Evolutionary conservation across 30 jellyfish, hydroid and myxozoan species (phyloP), one percentile per base, ranked within the genome.

Genomic region (Aurelia aurita): DNA sequence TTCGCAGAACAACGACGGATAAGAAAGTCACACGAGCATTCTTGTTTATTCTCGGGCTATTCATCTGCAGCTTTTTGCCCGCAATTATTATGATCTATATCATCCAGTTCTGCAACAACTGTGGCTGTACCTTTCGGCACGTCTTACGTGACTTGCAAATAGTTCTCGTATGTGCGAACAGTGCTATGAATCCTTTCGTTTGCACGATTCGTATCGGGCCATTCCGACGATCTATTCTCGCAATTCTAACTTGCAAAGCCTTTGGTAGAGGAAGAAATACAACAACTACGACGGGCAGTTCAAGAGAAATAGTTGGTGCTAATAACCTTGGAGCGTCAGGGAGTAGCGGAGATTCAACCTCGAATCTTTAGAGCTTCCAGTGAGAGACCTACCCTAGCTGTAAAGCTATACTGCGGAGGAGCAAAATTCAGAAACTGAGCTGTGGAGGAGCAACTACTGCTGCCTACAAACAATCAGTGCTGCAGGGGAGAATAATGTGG

Each of bases 111-210:
- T 90, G 97, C 79, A 44, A 59, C 46, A 32, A 15, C 45, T 90
- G 95, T 69, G 53, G 80, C 44, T 90, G 97, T 72, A 78, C 31
- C 0, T 58, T 76, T 46, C 91, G 95, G n/a, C 97, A 90, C 71
- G 35, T 47, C 18, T 62, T 90, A 60, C 91, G 97, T 28, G 97
- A 90, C 58, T 39, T 83, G 51, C 91, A 83, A 72, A 82, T 83
- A 28, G 28, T 90, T 3, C 69, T 90, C 47, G 90, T 83, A 9
- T 58, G 88, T 27, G 69, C 84, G 57, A 90, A 90, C 79, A 82
- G 95, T 25, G 90, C 94, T n/a, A 77, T 90, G 91, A 90, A 90
- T 75, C 97, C 97, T 0, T 82, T 90, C 45, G 85, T 90, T 14
- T 90, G 91, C 67, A 60, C 91, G 31, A 66, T 90, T 27, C 88